These are phyloP conservation scores for Xestia sexstrigata DNA, from an alignment of 2,888 invertebrate genomes.

Conservation along the genomic window DNA sequence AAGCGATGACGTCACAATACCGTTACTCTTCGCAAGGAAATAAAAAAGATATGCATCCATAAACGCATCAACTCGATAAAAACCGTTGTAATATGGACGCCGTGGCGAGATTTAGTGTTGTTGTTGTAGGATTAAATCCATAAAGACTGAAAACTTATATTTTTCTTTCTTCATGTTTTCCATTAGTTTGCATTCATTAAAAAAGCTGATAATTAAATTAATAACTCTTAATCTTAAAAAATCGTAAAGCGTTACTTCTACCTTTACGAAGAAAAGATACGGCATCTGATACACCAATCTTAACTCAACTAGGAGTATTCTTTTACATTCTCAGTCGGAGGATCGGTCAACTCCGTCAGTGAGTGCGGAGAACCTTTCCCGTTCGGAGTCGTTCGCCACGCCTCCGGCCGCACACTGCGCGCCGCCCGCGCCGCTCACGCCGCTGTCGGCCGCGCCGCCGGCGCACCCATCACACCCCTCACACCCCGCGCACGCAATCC, in stretches of 20 bases:
- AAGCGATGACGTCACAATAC: conserved; percentile 62
- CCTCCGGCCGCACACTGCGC: conserved; percentile 84
- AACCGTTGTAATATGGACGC: conserved; percentile 63
- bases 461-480: conserved; percentile 69
- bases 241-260: not conserved
- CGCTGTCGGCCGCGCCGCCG: conserved; percentile 75
- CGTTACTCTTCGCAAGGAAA: conserved; percentile 56
- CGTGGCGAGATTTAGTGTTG: conserved; percentile 47
- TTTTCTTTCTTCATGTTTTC: not conserved
- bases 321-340: conserved; percentile 79
- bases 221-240: not conserved
- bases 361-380: conserved; percentile 88
- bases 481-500: conserved; percentile 69
- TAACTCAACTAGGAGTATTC: not conserved
- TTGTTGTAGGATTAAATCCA: conserved; percentile 32
- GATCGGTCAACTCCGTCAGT: conserved; percentile 88
- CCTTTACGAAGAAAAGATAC: not conserved
- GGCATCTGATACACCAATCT: not conserved
- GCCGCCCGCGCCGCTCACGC: conserved; percentile 80
- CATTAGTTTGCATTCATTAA: not conserved
- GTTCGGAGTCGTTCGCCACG: conserved; percentile 85
- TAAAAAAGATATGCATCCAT: conserved; percentile 66
- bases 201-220: not conserved
- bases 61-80: conserved; percentile 64
- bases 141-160: conserved; percentile 17